Percentiles rank a stretch among this genome's conserved stretches.
Conservation (phyloP, 2,888 invertebrate genomes). For the Agriopis marginaria region DNA sequence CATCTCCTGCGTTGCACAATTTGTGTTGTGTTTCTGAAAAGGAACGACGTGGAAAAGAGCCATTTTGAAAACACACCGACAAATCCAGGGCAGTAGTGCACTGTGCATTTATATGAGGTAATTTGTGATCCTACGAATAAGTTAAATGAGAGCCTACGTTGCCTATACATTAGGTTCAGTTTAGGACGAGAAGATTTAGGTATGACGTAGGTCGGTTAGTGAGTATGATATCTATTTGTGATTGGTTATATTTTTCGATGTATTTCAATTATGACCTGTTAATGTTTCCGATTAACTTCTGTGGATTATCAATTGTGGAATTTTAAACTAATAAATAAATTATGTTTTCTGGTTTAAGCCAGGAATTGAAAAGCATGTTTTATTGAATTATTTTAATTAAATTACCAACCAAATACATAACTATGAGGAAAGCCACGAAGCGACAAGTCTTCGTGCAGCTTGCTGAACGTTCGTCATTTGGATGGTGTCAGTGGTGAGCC, state of each 20-base stretch:
- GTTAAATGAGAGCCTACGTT: slow-evolving; percentile 70
- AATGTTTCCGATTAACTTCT: slow-evolving; percentile 77
- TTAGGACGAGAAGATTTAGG: slow-evolving; percentile 60
- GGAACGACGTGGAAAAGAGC: slow-evolving; percentile 94
- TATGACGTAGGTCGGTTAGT: slow-evolving; percentile 72
- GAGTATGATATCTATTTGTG: slow-evolving; percentile 62
- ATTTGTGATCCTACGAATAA: slow-evolving; percentile 71
- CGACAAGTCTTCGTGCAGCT: slow-evolving; percentile 66
- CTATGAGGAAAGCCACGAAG: slow-evolving; percentile 65
- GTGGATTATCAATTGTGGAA: slow-evolving; percentile 81
- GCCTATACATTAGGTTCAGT: slow-evolving; percentile 65
- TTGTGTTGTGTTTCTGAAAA: slow-evolving; percentile 96
- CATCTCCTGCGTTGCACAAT: slow-evolving; percentile 78
- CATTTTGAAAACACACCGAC: slow-evolving; percentile 95
- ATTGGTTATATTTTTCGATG: slow-evolving; percentile 79
- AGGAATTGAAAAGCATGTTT: slow-evolving; percentile 58
- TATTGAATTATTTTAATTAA: slow-evolving; percentile 16
- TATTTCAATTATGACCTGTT: slow-evolving; percentile 75
- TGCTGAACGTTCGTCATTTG: slow-evolving; percentile 72
- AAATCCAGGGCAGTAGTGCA: slow-evolving; percentile 75
- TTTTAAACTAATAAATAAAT: slow-evolving; percentile 83
- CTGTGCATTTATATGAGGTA: slow-evolving; percentile 76
- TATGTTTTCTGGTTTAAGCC: slow-evolving; percentile 69
- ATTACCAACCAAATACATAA: background rate
- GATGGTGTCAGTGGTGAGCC: slow-evolving; percentile 71